phyloP scores from a whole-genome alignment of 2,113 vertebrate genomes.

The Chloroceryle aenea region DNA sequence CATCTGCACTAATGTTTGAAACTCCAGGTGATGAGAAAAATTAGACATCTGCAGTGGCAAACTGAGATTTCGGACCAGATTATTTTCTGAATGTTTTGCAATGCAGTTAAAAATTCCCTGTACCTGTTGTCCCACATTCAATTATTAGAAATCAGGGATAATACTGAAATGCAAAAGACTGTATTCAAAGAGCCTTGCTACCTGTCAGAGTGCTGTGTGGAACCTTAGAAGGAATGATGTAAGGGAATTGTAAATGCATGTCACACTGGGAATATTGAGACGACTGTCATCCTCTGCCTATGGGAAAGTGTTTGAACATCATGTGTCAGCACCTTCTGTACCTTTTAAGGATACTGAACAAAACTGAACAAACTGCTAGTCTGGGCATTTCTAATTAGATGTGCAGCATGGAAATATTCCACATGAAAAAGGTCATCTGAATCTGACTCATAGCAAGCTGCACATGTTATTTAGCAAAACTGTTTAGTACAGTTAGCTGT shows the following conservation, averaged over 20 bases:
- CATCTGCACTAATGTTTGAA: not conserved
- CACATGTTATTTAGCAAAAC: not conserved
- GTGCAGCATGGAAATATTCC: not conserved
- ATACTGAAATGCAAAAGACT: not conserved
- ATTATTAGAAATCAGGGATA: not conserved
- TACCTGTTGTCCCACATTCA: not conserved
- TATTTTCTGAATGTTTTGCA: conserved; percentile 10
- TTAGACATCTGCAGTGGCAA: not conserved
- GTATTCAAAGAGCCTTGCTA: not conserved
- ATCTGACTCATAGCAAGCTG: not conserved
- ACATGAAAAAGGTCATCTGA: not conserved
- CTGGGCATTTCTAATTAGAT: conserved; percentile 36
- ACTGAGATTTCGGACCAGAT: not conserved
- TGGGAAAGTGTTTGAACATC: conserved; percentile 26
- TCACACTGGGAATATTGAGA: not conserved
- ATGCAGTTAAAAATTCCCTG: not conserved
- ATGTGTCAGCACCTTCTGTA: conserved; percentile 23
- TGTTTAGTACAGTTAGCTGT: not conserved
- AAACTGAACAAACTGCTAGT: conserved; percentile 28
- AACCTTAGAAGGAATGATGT: conserved; percentile 10
- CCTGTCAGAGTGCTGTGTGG: not conserved
- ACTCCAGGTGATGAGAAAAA: not conserved
- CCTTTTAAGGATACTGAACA: conserved; percentile 3
- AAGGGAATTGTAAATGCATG: conserved; percentile 45
- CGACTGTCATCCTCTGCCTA: not conserved